Conservation (phyloP, 2,888 invertebrate species). For the Acanthosepion pharaonis region DNA sequence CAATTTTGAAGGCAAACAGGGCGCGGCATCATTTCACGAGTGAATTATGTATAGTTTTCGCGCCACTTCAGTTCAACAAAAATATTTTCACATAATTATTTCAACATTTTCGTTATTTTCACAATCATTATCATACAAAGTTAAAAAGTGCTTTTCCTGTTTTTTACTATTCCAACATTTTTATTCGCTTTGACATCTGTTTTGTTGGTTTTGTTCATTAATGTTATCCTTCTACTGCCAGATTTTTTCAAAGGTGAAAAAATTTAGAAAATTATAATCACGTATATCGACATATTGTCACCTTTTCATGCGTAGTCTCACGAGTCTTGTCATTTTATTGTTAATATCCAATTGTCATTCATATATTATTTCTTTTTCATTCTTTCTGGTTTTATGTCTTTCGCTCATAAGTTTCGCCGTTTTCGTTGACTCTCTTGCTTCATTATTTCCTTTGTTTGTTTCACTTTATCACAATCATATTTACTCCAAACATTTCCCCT, state of each 20-base stretch:
- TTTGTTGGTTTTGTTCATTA: not conserved
- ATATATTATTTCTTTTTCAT: not conserved
- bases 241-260: not conserved
- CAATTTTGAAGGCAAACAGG: not conserved
- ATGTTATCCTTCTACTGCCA: not conserved
- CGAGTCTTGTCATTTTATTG: not conserved
- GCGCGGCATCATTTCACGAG: not conserved
- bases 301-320: not conserved
- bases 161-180: not conserved
- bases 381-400: too few species aligned
- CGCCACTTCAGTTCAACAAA: not conserved
- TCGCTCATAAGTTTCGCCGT: not conserved
- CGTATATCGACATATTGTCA: conserved; percentile 16
- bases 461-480: too few species aligned
- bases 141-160: not conserved
- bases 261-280: conserved; percentile 1
- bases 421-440: not conserved
- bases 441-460: too few species aligned
- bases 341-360: not conserved
- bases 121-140: conserved; percentile 9
- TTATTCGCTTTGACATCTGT: conserved; percentile 20
- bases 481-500: too few species aligned
- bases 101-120: not conserved
- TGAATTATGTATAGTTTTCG: conserved; percentile 17
- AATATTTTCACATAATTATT: conserved; percentile 33